These are phyloP conservation scores for Anas capensis DNA, from an alignment of 2,797 vertebrate genomes.

Conservation along the genomic window DNA sequence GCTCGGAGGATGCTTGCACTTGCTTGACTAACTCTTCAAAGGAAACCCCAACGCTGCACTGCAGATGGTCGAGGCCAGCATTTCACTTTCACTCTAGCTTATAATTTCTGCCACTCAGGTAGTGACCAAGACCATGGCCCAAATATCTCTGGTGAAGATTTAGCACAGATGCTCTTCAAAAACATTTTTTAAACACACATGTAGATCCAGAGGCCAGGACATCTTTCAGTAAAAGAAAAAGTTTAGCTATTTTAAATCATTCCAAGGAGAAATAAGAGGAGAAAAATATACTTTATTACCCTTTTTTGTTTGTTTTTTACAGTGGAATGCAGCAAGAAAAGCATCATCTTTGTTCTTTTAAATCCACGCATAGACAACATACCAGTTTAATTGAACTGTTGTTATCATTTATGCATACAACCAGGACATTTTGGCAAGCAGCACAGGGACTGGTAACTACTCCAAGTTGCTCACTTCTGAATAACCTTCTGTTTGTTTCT, in stretches of 20 bases:
- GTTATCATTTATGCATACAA: neutral
- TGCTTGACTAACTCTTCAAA: neutral
- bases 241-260: neutral
- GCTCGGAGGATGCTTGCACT: neutral
- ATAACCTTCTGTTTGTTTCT: neutral
- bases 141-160: neutral
- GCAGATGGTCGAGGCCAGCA: neutral
- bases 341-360: neutral
- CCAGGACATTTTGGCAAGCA: neutral
- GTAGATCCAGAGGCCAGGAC: neutral
- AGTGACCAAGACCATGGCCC: neutral
- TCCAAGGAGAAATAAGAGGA: neutral
- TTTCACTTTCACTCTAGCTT: too few species aligned
- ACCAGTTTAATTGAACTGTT: neutral
- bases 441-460: neutral
- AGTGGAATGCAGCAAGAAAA: neutral
- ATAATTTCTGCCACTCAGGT: rapidly evolving
- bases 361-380: neutral
- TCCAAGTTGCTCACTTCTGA: neutral
- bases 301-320: neutral
- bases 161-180: neutral
- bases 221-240: neutral
- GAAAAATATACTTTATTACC: neutral
- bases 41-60: neutral
- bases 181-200: neutral